phyloP scores from a whole-genome alignment of 1,140 invertebrate genomes.

The Phocides pigmalion region DNA sequence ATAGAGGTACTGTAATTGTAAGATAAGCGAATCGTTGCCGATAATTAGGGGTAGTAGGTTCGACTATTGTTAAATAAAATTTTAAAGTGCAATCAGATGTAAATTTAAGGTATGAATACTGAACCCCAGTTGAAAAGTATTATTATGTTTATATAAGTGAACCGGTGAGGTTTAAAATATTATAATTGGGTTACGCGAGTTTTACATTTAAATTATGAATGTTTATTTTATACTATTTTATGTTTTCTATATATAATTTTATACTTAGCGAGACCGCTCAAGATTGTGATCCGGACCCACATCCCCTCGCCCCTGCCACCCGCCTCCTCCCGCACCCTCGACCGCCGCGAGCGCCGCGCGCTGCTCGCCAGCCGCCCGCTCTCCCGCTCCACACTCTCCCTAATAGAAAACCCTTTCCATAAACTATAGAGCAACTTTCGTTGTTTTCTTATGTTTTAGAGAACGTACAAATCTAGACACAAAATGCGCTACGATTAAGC shows the following conservation, averaged over 20 bases:
- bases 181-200: conserved; percentile 77
- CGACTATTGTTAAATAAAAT: conserved; percentile 75
- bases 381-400: conserved; percentile 21
- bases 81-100: conserved; percentile 80
- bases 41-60: conserved; percentile 60
- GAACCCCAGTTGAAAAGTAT: conserved; percentile 81
- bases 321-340: too few species aligned
- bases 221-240: conserved; percentile 77
- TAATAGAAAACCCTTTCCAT: conserved; percentile 36
- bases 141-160: conserved; percentile 79
- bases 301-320: conserved; percentile 10
- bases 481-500: conserved; percentile 64
- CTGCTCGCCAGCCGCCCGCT: conserved; percentile 1
- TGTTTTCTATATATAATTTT: conserved; percentile 69
- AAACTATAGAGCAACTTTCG: conserved; percentile 41
- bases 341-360: too few species aligned
- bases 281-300: conserved; percentile 47
- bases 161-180: conserved; percentile 81
- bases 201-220: conserved; percentile 79
- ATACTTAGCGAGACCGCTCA: conserved; percentile 50
- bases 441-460: conserved; percentile 60
- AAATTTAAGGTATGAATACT: conserved; percentile 69
- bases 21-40: conserved; percentile 54
- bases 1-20: conserved; percentile 53
- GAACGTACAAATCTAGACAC: conserved; percentile 69